A percentile compares a stretch with the other conserved stretches of the same genome.
These are phyloP conservation scores for Peromyscus eremicus DNA, from an alignment of 2,797 vertebrate genomes.

Conservation along the genomic window DNA sequence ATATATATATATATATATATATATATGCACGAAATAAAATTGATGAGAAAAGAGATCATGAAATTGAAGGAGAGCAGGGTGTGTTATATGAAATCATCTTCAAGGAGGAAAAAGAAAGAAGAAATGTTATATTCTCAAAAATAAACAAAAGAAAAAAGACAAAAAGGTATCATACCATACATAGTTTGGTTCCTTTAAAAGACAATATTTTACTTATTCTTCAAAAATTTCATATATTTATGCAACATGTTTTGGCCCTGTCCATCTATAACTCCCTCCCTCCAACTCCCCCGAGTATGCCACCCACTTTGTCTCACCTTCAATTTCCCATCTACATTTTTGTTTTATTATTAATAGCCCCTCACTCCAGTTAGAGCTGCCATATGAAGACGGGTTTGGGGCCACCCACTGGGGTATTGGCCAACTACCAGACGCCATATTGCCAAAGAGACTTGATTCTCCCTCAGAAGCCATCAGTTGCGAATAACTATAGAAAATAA, in stretches of 20 bases:
- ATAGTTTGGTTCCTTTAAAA: neutral
- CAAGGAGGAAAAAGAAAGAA: neutral
- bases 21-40: neutral
- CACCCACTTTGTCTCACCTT: neutral
- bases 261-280: neutral
- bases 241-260: neutral
- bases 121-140: neutral
- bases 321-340: neutral
- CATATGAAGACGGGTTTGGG: neutral
- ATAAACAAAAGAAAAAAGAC: neutral
- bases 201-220: neutral
- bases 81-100: neutral
- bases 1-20: neutral
- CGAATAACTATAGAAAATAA: neutral
- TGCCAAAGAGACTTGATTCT: neutral
- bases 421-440: neutral
- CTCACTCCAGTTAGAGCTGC: neutral
- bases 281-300: neutral
- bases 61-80: neutral
- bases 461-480: neutral
- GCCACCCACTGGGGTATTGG: neutral
- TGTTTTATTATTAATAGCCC: neutral
- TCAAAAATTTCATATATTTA: neutral
- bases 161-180: neutral
- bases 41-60: neutral